These are phyloP conservation scores for Xiphophorus maculatus DNA, from an alignment of 2,113 vertebrate species.

Conservation along the genomic window DNA sequence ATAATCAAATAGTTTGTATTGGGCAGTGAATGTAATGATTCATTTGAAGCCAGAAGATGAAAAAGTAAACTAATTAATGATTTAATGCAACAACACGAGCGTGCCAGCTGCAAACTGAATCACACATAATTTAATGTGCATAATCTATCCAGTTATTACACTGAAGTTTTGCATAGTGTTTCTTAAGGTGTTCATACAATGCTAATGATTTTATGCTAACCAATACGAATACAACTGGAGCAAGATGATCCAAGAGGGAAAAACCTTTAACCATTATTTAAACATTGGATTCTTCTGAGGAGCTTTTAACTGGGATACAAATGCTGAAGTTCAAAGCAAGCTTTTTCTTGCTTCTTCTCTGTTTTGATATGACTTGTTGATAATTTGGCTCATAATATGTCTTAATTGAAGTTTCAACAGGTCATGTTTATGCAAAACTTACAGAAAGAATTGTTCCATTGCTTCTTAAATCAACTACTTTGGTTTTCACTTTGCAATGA, in stretches of 20 bases:
- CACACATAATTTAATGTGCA: not conserved
- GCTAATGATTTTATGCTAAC: not conserved
- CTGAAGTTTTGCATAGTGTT: not conserved
- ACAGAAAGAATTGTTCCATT: not conserved
- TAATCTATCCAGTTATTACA: slow-evolving; percentile 1
- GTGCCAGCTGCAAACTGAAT: not conserved
- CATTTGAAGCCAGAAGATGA: not conserved
- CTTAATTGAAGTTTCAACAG: not conserved
- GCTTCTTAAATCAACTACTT: not conserved
- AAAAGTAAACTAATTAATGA: not conserved
- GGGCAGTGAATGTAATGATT: not conserved
- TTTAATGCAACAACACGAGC: not conserved
- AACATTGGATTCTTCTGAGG: too few relatives aligned
- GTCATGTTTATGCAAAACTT: not conserved
- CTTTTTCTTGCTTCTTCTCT: too few relatives aligned
- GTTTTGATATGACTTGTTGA: too few relatives aligned
- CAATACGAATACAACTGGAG: not conserved
- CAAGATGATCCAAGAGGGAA: not conserved
- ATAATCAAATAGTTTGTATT: too few relatives aligned
- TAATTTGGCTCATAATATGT: not conserved
- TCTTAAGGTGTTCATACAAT: not conserved
- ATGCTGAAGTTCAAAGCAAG: too few relatives aligned
- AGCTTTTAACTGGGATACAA: too few relatives aligned
- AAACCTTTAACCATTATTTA: not conserved
- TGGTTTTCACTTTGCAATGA: not conserved